phyloP scores from a whole-genome alignment of 37 sponge, comb jelly and placozoan species.

The Lycopodina hypogea region DNA sequence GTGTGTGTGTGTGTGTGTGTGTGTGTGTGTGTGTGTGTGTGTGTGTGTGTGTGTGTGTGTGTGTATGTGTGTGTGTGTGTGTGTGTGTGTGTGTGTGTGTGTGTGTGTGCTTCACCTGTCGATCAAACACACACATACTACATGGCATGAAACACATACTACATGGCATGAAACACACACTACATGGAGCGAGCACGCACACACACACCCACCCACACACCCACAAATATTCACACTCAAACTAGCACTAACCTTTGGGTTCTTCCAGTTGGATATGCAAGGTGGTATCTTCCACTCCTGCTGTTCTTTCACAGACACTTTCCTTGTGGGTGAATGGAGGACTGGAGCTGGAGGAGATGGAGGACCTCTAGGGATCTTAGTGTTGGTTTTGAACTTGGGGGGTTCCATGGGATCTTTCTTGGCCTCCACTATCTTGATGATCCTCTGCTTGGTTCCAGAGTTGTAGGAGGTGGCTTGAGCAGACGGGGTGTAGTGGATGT shows the following conservation, averaged over 20 bases:
- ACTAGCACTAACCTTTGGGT: constrained; percentile 66
- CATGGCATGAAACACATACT: no score
- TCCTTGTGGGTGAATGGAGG: constrained; percentile 91
- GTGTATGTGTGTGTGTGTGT: no score
- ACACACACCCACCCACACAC: not conserved
- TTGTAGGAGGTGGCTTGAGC: constrained; percentile 89
- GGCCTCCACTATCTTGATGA: constrained; percentile 96
- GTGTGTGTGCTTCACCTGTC: no score
- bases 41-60: no score
- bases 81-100: no score
- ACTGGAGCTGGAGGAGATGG: constrained; percentile 98
- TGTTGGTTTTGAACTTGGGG: constrained; percentile 91
- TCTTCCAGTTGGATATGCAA: constrained; percentile 98
- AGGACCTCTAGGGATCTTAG: constrained; percentile 94
- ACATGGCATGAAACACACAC: no score
- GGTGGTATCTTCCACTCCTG: constrained; percentile 99
- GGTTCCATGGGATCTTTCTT: constrained; percentile 97
- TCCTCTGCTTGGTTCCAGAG: constrained; percentile 94
- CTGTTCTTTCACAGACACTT: constrained; percentile 97
- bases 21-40: no score
- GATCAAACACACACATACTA: no score
- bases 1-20: no score
- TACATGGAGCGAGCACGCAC: not conserved
- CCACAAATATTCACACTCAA: no score
- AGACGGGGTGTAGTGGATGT: constrained; percentile 95